Evolutionary conservation across 2,113 vertebrate genomes (phyloP).

Genomic region (Suricata suricatta): DNA sequence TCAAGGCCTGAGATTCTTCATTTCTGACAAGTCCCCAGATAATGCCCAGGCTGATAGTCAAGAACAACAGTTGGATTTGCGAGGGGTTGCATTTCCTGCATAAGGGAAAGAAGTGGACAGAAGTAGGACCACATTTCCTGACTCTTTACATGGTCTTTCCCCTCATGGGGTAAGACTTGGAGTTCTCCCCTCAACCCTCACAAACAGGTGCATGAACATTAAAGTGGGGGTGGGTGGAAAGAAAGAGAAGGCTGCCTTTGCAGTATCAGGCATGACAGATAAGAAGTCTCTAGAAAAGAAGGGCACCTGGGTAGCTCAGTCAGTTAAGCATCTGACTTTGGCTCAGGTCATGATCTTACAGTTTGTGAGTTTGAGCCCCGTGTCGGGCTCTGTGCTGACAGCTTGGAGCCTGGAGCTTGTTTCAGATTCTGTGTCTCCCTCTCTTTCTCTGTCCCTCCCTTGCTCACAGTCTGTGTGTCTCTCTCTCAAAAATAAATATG

Average conservation of each 20-base stretch:
- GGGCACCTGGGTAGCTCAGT: too few species aligned
- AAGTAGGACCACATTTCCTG: background rate
- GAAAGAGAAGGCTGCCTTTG: background rate
- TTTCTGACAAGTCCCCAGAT: background rate
- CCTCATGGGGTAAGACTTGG: background rate
- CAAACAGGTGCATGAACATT: background rate
- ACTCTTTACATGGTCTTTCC: background rate
- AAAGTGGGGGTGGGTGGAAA: background rate
- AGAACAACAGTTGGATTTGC: background rate
- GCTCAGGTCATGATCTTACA: too few species aligned
- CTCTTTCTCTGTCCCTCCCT: too few species aligned
- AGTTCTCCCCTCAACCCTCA: rapidly evolving
- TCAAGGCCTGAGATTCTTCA: background rate
- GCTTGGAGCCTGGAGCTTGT: too few species aligned
- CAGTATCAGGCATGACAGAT: background rate
- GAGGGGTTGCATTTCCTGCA: background rate
- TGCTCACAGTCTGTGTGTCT: too few species aligned
- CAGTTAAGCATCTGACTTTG: too few species aligned
- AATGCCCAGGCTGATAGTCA: background rate
- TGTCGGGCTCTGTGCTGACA: too few species aligned
- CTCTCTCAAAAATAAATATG: too few species aligned
- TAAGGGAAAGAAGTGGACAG: background rate
- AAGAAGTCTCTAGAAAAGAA: background rate
- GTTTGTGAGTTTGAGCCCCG: too few species aligned
- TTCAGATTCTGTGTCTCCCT: too few species aligned